These are phyloP conservation scores for Cebus imitator DNA, from an alignment of 2,113 vertebrate species.

Conservation along the genomic window DNA sequence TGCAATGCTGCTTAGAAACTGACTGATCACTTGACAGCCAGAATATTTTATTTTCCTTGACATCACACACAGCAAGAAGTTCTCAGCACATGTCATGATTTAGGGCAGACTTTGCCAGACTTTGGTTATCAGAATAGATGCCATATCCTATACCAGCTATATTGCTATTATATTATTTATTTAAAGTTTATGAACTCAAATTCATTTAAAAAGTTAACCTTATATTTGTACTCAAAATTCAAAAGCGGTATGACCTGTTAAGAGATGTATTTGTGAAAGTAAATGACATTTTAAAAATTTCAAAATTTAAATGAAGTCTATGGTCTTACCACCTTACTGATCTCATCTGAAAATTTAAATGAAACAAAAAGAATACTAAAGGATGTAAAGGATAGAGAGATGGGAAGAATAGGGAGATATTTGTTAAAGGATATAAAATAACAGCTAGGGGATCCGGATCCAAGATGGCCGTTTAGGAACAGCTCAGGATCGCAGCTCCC, in stretches of 20 bases:
- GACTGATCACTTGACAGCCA: not conserved
- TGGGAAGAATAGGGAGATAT: not conserved
- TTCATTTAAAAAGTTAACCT: not conserved
- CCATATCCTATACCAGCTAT: not conserved
- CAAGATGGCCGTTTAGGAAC: too few relatives aligned
- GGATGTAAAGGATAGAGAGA: not conserved
- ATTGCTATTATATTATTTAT: not conserved
- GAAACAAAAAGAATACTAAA: not conserved
- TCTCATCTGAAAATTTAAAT: not conserved
- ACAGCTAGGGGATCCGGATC: too few relatives aligned
- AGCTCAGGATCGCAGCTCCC: too few relatives aligned
- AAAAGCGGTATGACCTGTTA: not conserved
- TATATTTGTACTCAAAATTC: not conserved
- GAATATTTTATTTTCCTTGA: not conserved
- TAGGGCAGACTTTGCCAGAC: not conserved
- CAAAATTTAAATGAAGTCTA: not conserved
- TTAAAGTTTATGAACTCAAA: not conserved
- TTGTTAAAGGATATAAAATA: not conserved
- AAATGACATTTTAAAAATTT: not conserved
- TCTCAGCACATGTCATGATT: not conserved
- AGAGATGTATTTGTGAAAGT: not conserved
- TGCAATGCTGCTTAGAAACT: not conserved
- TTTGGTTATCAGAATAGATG: not conserved
- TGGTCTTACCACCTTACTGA: not conserved
- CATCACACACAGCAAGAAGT: not conserved